Conservation (phyloP, 2,797 vertebrate species). For the Hafferia zeledoni region DNA sequence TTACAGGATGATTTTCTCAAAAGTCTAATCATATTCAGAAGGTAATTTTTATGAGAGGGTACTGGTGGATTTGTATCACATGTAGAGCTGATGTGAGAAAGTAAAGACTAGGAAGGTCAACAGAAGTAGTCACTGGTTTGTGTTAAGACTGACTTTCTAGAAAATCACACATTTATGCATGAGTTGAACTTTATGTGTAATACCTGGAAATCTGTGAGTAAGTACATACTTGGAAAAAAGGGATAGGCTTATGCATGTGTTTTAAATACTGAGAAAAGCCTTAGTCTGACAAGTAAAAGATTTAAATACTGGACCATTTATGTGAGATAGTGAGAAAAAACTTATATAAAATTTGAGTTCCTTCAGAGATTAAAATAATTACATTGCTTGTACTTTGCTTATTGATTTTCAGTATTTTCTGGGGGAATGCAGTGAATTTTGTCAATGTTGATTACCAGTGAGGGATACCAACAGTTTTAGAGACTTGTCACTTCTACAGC, state of each 20-base stretch:
- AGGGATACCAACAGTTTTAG: background rate
- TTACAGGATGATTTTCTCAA: background rate
- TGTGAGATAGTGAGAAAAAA: background rate
- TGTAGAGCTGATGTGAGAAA: background rate
- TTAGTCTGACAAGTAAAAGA: background rate
- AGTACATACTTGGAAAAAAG: background rate
- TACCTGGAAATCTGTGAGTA: background rate
- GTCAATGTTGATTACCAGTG: slow-evolving; percentile 36
- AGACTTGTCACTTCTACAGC: slow-evolving; percentile 38
- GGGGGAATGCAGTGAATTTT: slow-evolving; percentile 44
- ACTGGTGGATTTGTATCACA: background rate
- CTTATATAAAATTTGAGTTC: slow-evolving; percentile 20
- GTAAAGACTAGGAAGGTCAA: background rate
- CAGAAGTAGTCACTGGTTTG: background rate
- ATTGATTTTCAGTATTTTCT: slow-evolving; percentile 45
- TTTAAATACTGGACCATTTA: background rate
- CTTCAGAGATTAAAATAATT: slow-evolving; percentile 64
- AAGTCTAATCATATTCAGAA: background rate
- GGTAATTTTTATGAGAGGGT: background rate
- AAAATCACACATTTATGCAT: background rate
- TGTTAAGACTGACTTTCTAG: background rate
- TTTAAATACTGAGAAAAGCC: background rate
- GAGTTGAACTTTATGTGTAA: background rate
- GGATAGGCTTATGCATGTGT: background rate
- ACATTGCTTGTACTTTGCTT: slow-evolving; percentile 16